Percentiles rank a stretch among this genome's conserved stretches.
Evolutionary conservation across 2,113 vertebrate species (phyloP).

Genomic region (Tympanuchus pallidicinctus): DNA sequence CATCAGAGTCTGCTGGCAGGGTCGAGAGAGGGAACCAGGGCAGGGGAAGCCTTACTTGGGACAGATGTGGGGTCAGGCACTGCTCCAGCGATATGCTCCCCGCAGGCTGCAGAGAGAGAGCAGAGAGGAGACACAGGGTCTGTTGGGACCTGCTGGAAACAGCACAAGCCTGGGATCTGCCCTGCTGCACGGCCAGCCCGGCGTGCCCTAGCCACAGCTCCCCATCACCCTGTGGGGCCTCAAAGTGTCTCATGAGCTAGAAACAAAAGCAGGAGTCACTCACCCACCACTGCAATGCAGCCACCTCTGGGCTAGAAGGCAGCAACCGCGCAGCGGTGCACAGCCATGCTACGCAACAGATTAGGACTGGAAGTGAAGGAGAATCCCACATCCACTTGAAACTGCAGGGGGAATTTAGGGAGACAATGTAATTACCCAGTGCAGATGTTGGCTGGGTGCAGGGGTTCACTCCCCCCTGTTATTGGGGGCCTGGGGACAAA

Average conservation of each 20-base stretch:
- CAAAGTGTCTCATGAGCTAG: background rate
- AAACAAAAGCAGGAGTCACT: constrained; percentile 63
- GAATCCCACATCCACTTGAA: constrained; percentile 64
- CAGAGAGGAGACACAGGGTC: background rate
- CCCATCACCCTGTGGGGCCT: background rate
- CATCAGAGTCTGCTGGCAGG: background rate
- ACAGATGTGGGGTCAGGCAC: rapidly evolving
- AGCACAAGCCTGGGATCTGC: background rate
- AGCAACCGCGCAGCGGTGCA: background rate
- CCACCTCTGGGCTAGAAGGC: constrained; percentile 58
- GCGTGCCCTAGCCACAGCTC: constrained; percentile 40
- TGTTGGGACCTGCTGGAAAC: background rate
- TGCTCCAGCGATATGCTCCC: background rate
- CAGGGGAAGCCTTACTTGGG: constrained; percentile 47
- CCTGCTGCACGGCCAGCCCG: background rate
- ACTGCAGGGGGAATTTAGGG: constrained; percentile 65
- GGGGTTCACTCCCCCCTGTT: background rate
- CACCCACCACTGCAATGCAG: constrained; percentile 68
- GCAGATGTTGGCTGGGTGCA: background rate
- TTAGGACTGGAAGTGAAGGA: constrained; percentile 61
- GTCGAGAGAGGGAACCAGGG: background rate
- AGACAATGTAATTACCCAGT: constrained; percentile 37
- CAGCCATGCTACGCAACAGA: constrained; percentile 38
- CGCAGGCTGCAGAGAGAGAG: background rate
- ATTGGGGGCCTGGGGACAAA: background rate